phyloP scores from a whole-genome alignment of 2,888 invertebrate genomes.

The Tinea pellionella region DNA sequence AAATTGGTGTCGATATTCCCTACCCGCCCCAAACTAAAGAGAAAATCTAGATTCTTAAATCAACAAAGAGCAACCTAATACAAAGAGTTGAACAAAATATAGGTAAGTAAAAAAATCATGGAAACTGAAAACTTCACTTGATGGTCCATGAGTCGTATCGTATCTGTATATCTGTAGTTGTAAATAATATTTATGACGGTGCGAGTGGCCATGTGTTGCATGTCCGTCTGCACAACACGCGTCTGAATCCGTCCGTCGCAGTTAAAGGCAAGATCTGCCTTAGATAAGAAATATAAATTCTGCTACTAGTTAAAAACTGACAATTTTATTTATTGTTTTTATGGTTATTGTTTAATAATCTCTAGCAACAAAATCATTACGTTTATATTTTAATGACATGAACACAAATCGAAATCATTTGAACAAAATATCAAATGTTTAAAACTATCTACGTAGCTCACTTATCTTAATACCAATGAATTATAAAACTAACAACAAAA shows the following conservation, averaged over 20 bases:
- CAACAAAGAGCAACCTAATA: too few species aligned
- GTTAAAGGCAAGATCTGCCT: neutral
- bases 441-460: too few species aligned
- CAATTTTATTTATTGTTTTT: neutral
- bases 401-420: too few species aligned
- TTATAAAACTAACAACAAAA: neutral
- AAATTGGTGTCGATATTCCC: too few species aligned
- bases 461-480: too few species aligned
- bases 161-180: slow-evolving; percentile 21
- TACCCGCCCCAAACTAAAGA: too few species aligned
- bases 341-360: too few species aligned
- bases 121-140: neutral
- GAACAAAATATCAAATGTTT: too few species aligned
- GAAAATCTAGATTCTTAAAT: too few species aligned
- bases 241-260: neutral
- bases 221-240: slow-evolving; percentile 35
- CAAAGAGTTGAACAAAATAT: too few species aligned
- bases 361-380: too few species aligned
- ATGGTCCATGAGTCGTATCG: slow-evolving; percentile 18
- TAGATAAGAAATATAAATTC: neutral
- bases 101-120: neutral
- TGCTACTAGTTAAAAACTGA: neutral
- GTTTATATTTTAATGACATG: too few species aligned
- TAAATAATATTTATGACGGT: slow-evolving; percentile 56
- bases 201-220: slow-evolving; percentile 44